These are phyloP conservation scores for Caenorhabditis sinica DNA, from an alignment of 2,888 invertebrate species.

Conservation along the genomic window DNA sequence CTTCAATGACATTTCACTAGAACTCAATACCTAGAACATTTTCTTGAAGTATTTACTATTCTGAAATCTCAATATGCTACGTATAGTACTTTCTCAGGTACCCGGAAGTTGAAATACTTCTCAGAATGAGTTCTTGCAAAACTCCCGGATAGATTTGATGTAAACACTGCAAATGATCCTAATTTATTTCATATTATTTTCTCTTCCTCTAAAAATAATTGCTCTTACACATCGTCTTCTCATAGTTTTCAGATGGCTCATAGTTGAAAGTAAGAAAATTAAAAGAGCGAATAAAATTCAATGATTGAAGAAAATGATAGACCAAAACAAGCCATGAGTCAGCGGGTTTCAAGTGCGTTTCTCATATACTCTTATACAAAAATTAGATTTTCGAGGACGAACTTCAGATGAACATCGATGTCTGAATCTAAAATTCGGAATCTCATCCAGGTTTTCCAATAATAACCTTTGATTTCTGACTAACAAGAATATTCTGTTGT, in stretches of 20 bases:
- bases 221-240: no score
- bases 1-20: background rate
- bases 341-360: constrained; percentile 1
- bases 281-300: background rate
- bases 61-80: background rate
- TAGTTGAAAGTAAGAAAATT: background rate
- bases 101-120: constrained; percentile 10
- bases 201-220: no score
- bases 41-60: background rate
- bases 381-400: background rate
- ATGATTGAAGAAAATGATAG: constrained; percentile 18
- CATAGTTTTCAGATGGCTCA: no score
- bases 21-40: background rate
- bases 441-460: background rate
- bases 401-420: constrained; percentile 2
- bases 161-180: background rate
- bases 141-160: background rate
- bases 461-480: constrained; percentile 12
- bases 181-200: background rate
- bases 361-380: constrained; percentile 5
- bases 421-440: background rate
- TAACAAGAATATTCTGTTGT: constrained; percentile 10
- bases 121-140: background rate
- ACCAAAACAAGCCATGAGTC: constrained; percentile 20
- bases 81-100: background rate